Conservation (phyloP, 2,888 invertebrate species). For the Pedicia rivosa region DNA sequence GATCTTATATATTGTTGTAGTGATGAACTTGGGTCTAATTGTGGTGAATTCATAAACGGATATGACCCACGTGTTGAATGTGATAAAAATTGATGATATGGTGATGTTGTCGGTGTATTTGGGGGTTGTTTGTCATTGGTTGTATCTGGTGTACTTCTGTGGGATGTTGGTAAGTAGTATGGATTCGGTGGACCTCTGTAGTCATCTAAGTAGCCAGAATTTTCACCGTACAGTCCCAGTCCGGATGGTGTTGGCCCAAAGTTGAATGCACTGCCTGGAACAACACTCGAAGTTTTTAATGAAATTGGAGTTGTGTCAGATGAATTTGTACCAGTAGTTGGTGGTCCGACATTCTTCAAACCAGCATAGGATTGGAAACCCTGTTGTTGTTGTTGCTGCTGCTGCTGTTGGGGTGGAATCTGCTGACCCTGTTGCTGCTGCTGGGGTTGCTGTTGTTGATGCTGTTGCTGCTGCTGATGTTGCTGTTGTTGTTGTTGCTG, state of each 20-base stretch:
- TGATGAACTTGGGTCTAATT: slow-evolving; percentile 40
- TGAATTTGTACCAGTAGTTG: slow-evolving; percentile 22
- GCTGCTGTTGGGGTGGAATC: slow-evolving; percentile 14
- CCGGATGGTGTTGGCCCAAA: slow-evolving; percentile 53
- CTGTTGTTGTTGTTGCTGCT: slow-evolving; percentile 14
- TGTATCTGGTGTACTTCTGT: slow-evolving; percentile 22
- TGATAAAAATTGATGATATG: slow-evolving; percentile 43
- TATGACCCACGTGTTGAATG: slow-evolving; percentile 42
- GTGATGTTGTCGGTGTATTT: slow-evolving; percentile 32
- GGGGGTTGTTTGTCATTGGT: slow-evolving; percentile 26
- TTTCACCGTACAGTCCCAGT: slow-evolving; percentile 43
- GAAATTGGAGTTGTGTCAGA: slow-evolving; percentile 16
- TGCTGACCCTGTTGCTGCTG: slow-evolving; percentile 15
- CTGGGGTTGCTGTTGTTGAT: slow-evolving; percentile 13
- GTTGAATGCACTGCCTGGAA: slow-evolving; percentile 72
- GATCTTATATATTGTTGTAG: slow-evolving; percentile 55
- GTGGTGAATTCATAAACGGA: slow-evolving; percentile 40
- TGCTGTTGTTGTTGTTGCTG: slow-evolving; percentile 12
- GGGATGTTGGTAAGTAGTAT: slow-evolving; percentile 37
- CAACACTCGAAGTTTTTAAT: slow-evolving; percentile 23
- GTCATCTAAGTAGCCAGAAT: slow-evolving; percentile 51
- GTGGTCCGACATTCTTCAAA: slow-evolving; percentile 32
- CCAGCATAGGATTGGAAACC: slow-evolving; percentile 44
- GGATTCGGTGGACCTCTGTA: slow-evolving; percentile 46
- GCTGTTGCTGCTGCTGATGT: slow-evolving; percentile 8